Evolutionary conservation across 2,113 vertebrate genomes (phyloP).

Genomic region (Elachura formosa): DNA sequence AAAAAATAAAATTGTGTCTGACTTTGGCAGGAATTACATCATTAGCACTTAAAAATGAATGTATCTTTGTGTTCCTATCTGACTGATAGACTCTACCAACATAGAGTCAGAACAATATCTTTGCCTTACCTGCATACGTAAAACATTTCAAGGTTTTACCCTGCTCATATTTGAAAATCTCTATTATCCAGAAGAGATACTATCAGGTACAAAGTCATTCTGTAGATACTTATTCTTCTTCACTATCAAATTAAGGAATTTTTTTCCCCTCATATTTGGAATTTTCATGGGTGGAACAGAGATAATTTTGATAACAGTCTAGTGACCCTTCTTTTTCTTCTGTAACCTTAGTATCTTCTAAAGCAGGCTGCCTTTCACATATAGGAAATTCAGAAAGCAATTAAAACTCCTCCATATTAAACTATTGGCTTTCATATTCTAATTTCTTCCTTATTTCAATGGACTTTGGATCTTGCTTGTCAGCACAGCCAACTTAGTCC

Average conservation of each 20-base stretch:
- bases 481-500: rapidly evolving
- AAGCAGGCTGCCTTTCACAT: background rate
- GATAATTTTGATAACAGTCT: background rate
- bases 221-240: background rate
- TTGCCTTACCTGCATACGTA: background rate
- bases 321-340: background rate
- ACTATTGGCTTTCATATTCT: background rate
- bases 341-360: background rate
- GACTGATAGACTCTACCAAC: background rate
- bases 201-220: background rate
- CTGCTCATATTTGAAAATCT: background rate
- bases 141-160: background rate
- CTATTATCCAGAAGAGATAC: background rate
- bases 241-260: background rate
- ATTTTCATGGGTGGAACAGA: background rate
- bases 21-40: background rate
- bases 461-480: background rate
- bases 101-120: background rate
- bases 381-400: background rate
- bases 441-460: background rate
- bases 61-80: background rate
- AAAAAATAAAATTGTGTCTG: background rate
- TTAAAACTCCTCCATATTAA: background rate
- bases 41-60: background rate
- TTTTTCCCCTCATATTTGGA: background rate